These are phyloP conservation scores for Parasteatoda lunata DNA, from an alignment of 2,888 invertebrate genomes.

Conservation along the genomic window DNA sequence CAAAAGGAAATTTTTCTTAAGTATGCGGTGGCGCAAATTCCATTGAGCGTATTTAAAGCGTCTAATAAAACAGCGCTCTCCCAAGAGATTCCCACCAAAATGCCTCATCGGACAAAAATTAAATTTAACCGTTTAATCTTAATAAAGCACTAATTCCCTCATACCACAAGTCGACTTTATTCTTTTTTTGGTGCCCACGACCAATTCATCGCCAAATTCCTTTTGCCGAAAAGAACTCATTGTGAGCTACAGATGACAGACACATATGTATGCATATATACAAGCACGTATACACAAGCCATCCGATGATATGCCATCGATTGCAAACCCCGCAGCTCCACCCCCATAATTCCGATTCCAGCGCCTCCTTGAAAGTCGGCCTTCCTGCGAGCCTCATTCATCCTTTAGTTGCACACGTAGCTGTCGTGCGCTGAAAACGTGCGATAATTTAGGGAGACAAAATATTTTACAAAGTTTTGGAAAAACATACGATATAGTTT, in stretches of 20 bases:
- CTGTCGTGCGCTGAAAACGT: neutral
- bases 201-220: neutral
- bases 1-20: too few relatives aligned
- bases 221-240: neutral
- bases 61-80: too few relatives aligned
- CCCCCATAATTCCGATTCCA: conserved; percentile 27
- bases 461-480: too few relatives aligned
- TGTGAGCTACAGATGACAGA: conserved; percentile 46
- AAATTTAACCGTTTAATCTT: too few relatives aligned
- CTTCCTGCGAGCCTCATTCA: conserved; percentile 28
- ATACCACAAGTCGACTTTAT: neutral
- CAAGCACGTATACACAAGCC: conserved; percentile 51
- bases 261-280: conserved; percentile 45
- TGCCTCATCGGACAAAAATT: too few relatives aligned
- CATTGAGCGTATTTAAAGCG: too few relatives aligned
- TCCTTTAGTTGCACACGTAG: neutral
- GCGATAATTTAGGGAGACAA: neutral
- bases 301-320: conserved; percentile 64
- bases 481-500: too few relatives aligned
- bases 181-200: too few relatives aligned
- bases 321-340: conserved; percentile 22
- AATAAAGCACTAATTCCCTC: too few relatives aligned
- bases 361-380: conserved; percentile 50
- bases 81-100: too few relatives aligned
- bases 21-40: too few relatives aligned